Percentiles rank a stretch among this genome's conserved stretches.
Evolutionary conservation across 2,888 invertebrate genomes (phyloP).

Genomic region (Amitus sp.): DNA sequence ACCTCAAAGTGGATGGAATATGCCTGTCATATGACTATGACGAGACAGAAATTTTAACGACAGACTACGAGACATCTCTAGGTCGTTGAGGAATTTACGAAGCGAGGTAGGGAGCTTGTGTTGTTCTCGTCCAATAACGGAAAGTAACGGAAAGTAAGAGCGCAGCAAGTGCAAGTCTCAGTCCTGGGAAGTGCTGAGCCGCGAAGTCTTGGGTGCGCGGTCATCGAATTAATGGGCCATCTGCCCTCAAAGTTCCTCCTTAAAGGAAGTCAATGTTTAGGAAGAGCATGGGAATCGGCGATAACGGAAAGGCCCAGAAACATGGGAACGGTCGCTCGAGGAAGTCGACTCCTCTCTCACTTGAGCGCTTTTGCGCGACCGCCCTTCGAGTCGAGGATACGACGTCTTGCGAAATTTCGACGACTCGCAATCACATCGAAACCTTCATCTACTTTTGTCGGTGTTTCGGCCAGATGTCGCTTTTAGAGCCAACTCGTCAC

Average conservation of each 20-base stretch:
- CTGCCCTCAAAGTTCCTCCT: slow-evolving; percentile 54
- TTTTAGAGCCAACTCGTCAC: too few species aligned
- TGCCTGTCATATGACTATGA: too few species aligned
- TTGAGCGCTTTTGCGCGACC: slow-evolving; percentile 41
- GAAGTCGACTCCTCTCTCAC: slow-evolving; percentile 34
- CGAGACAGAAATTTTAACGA: too few species aligned
- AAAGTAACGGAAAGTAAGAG: slow-evolving; percentile 46
- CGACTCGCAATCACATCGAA: too few species aligned
- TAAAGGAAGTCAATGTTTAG: slow-evolving; percentile 65
- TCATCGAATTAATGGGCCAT: slow-evolving; percentile 63
- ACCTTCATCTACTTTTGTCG: too few species aligned
- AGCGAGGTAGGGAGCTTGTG: too few species aligned
- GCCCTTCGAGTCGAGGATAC: slow-evolving; percentile 39
- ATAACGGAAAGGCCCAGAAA: slow-evolving; percentile 63
- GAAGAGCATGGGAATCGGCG: slow-evolving; percentile 65
- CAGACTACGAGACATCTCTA: too few species aligned
- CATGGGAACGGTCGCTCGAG: slow-evolving; percentile 60
- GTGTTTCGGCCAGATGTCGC: too few species aligned
- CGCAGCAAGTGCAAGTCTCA: slow-evolving; percentile 42
- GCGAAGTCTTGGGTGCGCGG: slow-evolving; percentile 20
- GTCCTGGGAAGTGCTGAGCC: slow-evolving; percentile 26
- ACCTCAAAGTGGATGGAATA: too few species aligned
- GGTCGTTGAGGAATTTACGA: too few species aligned
- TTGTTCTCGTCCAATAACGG: too few species aligned
- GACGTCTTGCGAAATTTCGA: slow-evolving; percentile 17